Evolutionary conservation across 2,113 vertebrate species (phyloP).

Genomic region (Hydrochoerus hydrochaeris): DNA sequence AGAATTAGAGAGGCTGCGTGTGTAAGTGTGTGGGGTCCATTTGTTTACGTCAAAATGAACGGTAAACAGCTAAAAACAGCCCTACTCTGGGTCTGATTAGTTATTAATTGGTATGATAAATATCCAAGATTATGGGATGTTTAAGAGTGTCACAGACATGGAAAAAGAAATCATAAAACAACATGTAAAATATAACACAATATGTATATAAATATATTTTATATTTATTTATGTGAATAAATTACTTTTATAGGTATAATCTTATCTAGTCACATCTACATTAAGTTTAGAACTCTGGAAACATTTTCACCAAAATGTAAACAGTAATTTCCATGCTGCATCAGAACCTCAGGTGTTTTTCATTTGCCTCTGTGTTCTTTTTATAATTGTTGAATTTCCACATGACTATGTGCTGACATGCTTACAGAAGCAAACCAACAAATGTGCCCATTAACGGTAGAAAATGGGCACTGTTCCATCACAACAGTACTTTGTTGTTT

Average conservation of each 20-base stretch:
- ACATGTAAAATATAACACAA: conserved; percentile 24
- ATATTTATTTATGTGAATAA: conserved; percentile 47
- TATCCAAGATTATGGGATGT: background rate
- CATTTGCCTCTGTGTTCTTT: conserved; percentile 37
- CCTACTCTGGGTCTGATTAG: background rate
- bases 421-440: background rate
- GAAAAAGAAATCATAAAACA: conserved; percentile 18
- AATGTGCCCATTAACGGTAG: background rate
- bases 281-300: background rate
- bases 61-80: background rate
- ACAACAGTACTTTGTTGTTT: background rate
- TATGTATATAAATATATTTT: background rate
- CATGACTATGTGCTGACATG: background rate
- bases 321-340: background rate
- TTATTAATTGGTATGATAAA: background rate
- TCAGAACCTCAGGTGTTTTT: background rate
- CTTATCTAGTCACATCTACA: background rate
- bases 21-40: background rate
- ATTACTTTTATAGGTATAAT: conserved; percentile 59
- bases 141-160: background rate
- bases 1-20: background rate
- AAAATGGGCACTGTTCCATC: too few species aligned
- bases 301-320: background rate
- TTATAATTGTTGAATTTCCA: conserved; percentile 13
- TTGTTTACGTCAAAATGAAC: background rate